phyloP scores from a whole-genome alignment of 2,888 invertebrate genomes.

The Peribatodes rhomboidaria region DNA sequence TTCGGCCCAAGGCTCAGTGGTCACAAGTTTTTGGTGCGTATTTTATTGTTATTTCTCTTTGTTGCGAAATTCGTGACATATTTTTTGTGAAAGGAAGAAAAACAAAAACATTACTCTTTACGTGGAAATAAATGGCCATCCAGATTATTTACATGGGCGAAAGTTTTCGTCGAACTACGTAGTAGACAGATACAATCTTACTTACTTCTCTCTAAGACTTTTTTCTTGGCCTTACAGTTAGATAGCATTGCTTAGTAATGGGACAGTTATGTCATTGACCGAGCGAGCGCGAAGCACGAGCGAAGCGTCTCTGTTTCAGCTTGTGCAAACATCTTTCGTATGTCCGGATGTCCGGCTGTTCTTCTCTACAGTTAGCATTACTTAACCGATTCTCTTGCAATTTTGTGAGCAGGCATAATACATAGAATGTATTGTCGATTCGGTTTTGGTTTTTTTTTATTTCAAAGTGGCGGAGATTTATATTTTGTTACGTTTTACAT shows the following conservation, averaged over 20 bases:
- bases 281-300: no score
- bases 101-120: conserved; percentile 39
- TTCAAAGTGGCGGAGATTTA: background rate
- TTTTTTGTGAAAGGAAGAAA: conserved; percentile 33
- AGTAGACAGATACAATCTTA: conserved; percentile 16
- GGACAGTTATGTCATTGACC: no score
- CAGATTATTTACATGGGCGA: conserved; percentile 26
- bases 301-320: no score
- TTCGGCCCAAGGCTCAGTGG: conserved; percentile 97
- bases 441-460: background rate
- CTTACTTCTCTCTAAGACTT: background rate
- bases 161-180: conserved; percentile 25
- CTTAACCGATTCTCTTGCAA: no score
- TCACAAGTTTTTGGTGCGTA: conserved; percentile 95
- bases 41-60: conserved; percentile 41
- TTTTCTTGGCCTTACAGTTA: background rate
- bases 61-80: conserved; percentile 28
- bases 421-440: no score
- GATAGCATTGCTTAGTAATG: background rate
- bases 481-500: no score
- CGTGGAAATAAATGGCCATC: conserved; percentile 23
- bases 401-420: no score
- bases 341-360: no score
- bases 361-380: no score
- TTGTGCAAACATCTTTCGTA: no score